Evolutionary conservation across 2,113 vertebrate species (phyloP).

Genomic region (Pipa parva): DNA sequence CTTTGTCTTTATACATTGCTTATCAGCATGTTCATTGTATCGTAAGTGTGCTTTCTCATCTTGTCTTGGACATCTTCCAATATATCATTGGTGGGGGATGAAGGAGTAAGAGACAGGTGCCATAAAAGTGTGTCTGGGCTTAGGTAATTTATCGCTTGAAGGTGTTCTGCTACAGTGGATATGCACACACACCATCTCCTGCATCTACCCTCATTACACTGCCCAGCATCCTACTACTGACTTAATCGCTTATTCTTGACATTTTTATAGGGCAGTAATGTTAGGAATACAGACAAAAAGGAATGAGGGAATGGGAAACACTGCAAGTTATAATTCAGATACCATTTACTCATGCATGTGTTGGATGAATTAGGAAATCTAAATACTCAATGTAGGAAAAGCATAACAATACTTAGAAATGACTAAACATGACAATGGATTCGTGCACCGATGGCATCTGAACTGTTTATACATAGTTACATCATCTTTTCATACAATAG

Average conservation of each 20-base stretch:
- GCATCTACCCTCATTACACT: conserved; percentile 34
- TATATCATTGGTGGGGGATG: conserved; percentile 32
- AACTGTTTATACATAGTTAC: too few relatives aligned
- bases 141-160: conserved; percentile 22
- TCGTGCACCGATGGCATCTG: too few relatives aligned
- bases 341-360: too few relatives aligned
- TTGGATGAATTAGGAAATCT: too few relatives aligned
- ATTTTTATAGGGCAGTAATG: conserved; percentile 44
- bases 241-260: conserved; percentile 54
- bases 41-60: neutral
- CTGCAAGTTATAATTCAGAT: neutral
- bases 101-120: conserved; percentile 27
- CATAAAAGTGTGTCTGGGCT: conserved; percentile 7
- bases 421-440: too few relatives aligned
- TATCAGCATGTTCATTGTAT: conserved; percentile 13
- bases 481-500: too few relatives aligned
- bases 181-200: conserved; percentile 39
- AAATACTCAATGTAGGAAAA: too few relatives aligned
- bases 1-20: conserved; percentile 4
- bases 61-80: conserved; percentile 20
- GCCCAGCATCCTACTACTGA: conserved; percentile 45
- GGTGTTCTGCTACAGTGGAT: conserved; percentile 26
- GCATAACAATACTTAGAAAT: too few relatives aligned
- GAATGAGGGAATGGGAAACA: neutral
- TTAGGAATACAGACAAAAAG: conserved; percentile 2